Percentiles rank a stretch among this genome's conserved stretches.
Conservation (phyloP, 2,113 vertebrate genomes). For the Nansenia antarctica region DNA sequence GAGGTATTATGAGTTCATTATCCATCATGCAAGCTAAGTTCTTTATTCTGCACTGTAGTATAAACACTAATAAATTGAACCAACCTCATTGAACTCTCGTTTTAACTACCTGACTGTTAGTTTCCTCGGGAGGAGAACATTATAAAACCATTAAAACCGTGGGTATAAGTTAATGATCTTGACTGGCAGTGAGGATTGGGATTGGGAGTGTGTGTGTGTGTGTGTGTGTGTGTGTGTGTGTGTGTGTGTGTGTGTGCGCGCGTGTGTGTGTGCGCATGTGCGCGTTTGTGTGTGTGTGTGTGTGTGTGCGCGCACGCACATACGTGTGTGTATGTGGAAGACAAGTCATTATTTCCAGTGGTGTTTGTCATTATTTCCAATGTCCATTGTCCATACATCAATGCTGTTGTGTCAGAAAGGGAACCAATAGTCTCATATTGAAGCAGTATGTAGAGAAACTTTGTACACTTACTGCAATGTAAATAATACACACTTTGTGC, state of each 20-base stretch:
- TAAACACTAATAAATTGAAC: constrained; percentile 18
- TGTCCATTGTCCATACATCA: neutral
- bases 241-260: neutral
- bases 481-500: neutral
- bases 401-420: neutral
- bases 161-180: constrained; percentile 24
- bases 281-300: neutral
- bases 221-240: neutral
- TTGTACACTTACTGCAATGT: neutral
- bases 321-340: neutral
- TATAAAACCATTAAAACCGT: constrained; percentile 28
- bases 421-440: neutral
- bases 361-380: neutral
- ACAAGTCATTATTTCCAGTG: neutral
- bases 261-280: neutral
- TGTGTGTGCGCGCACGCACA: neutral
- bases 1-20: constrained; percentile 40
- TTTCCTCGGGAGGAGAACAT: constrained; percentile 28
- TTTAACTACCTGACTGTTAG: constrained; percentile 27
- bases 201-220: neutral
- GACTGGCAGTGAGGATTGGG: constrained; percentile 10
- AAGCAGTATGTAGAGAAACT: neutral
- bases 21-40: neutral
- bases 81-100: constrained; percentile 13
- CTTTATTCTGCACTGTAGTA: neutral